Base-by-base conservation (phyloP, 2,888 invertebrate species). In the Pachliopta kotzebuea region DNA sequence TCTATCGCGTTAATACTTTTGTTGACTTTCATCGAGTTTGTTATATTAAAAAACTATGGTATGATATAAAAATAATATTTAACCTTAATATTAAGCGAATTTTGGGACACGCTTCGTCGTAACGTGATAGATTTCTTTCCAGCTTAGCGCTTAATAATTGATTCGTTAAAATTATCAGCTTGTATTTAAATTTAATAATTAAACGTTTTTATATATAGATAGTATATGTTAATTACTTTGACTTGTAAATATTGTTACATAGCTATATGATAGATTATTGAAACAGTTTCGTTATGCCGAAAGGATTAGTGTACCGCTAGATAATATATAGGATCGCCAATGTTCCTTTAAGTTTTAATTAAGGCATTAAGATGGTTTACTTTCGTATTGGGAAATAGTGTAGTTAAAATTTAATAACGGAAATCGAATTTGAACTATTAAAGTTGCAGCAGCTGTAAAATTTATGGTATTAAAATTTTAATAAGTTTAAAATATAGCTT, bases 211-310 rank as follows among this genome's bases (percentile, higher is more conserved):
- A 61, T 61, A 31, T 61, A 57, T 61, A 58, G 54, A 61, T 65
- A 65, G 37, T 31, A 57, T 65, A 57, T 61, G 65, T 65, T 65
- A 58, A 65, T 65, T 65, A 54, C 29, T 65, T 61, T 61, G 52
- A 60, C 17, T 42, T 65, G 61, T 65, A 65, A 61, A 65, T 65
- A 65, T 61, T 65, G 65, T 65, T 65, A 65, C 54, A 65, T 65
- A 65, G 37, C 37, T 37, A 37, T 37, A 58, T 61, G 57, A 65
- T 65, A 65, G 65, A 61, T 61, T 63, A 49, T 45, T 65, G 61
- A 54, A 53, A 61, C 57, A 54, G 52, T 65, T 65, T 53, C 18
- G 29, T 57, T 57, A 65, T 29, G 61, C 54, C 45, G 57, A 61
- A 54, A 63, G 63, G 45, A 60, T 60, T 65, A 65, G 60, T 57